Conservation (phyloP, 53 echinoderm and acorn worm genomes). For the Paelopatides confundens region DNA sequence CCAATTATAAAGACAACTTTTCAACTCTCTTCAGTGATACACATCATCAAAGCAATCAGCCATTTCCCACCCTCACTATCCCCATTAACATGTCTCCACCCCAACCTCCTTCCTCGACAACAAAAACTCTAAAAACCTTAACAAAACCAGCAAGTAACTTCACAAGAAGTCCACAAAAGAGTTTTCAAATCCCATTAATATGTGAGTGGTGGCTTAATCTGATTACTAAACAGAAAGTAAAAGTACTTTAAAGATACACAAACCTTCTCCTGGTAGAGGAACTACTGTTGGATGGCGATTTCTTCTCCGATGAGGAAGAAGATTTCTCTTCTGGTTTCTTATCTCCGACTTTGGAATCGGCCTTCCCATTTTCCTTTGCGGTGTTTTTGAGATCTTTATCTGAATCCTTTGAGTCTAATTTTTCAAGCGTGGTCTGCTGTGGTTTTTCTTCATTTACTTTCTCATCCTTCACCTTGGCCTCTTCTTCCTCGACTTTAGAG, state of each 20-base stretch:
- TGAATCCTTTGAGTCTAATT: conserved; percentile 38
- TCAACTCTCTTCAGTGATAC: no score
- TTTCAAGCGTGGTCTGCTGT: conserved; percentile 16
- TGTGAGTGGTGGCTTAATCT: not conserved
- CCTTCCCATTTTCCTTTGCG: conserved; percentile 43
- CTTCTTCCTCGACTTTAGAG: conserved; percentile 44
- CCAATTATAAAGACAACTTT: no score
- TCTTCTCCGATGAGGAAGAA: conserved; percentile 69
- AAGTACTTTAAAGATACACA: conserved; percentile 72
- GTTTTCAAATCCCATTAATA: not conserved
- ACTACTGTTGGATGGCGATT: conserved; percentile 38
- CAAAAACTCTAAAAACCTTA: no score
- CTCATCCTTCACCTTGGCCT: conserved; percentile 46
- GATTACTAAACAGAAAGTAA: conserved; percentile 46
- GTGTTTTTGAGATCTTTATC: conserved; percentile 37
- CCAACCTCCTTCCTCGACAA: no score
- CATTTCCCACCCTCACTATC: no score
- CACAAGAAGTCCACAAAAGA: no score
- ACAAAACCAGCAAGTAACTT: no score
- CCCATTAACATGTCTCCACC: no score
- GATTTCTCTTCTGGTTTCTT: conserved; percentile 55
- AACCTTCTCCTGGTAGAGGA: conserved; percentile 82
- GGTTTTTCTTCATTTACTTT: conserved; percentile 40
- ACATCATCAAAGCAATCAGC: no score
- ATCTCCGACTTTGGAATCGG: conserved; percentile 69